phyloP scores from a whole-genome alignment of 2,113 vertebrate genomes.

The Cryptomyrus ogoouensis region DNA sequence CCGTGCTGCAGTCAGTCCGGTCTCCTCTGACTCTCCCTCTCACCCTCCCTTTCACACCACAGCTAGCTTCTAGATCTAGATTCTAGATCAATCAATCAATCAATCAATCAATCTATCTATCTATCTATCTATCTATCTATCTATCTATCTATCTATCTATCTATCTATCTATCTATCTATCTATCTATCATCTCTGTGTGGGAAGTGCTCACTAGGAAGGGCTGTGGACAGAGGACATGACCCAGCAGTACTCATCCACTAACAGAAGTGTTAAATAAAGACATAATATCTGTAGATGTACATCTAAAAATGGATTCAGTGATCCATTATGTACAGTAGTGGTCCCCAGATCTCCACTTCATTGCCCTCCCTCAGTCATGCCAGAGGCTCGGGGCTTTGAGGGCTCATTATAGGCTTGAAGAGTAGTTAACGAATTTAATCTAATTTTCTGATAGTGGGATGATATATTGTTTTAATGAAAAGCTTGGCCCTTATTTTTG shows the following conservation, averaged over 20 bases:
- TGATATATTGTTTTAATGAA: not conserved
- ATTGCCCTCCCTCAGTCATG: not conserved
- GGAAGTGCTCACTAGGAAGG: not conserved
- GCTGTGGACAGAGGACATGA: not conserved
- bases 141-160: too few species aligned
- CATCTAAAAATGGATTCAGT: not conserved
- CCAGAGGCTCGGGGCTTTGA: not conserved
- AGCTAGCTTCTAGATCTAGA: too few species aligned
- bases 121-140: too few species aligned
- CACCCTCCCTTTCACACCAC: not conserved
- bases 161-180: too few species aligned
- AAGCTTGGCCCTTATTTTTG: not conserved
- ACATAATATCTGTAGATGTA: not conserved
- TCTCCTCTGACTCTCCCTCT: not conserved
- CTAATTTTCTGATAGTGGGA: not conserved
- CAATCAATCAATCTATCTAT: too few species aligned
- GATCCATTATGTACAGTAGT: not conserved
- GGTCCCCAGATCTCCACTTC: not conserved
- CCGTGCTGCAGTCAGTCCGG: not conserved
- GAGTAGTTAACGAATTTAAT: constrained; percentile 3
- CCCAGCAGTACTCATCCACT: not conserved
- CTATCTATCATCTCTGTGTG: not conserved
- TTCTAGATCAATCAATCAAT: too few species aligned
- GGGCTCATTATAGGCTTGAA: not conserved
- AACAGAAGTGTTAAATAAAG: not conserved